Percentiles rank a stretch among this genome's conserved stretches.
These are phyloP conservation scores for Drosophila pandora DNA, from an alignment of 1,140 invertebrate species.

Conservation along the genomic window DNA sequence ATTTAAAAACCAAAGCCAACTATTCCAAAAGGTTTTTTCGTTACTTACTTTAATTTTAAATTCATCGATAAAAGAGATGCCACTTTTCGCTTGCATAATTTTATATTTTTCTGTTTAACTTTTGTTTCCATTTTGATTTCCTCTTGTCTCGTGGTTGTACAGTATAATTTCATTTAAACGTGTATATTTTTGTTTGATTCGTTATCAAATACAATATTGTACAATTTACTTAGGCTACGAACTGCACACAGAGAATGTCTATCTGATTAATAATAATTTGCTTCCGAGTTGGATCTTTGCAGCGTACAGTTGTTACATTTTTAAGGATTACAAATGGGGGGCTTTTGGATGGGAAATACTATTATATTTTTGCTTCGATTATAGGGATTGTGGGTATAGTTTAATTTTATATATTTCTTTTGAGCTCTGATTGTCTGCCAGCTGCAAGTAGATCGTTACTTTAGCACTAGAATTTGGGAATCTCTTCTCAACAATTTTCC, in stretches of 20 bases:
- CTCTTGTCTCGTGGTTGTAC: constrained; percentile 3
- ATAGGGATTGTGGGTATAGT: constrained; percentile 11
- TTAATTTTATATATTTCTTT: constrained; percentile 43
- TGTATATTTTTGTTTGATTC: constrained; percentile 14
- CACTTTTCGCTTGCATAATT: constrained; percentile 10
- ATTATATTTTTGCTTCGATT: constrained; percentile 13
- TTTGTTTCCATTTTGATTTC: constrained; percentile 53
- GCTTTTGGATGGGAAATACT: constrained; percentile 14
- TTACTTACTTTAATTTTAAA: not conserved
- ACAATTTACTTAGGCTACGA: constrained; percentile 38
- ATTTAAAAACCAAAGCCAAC: not conserved
- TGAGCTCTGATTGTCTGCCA: constrained; percentile 79
- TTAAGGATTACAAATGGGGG: constrained; percentile 19
- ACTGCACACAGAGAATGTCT: constrained; percentile 35
- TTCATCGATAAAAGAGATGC: not conserved
- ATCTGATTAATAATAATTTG: constrained; percentile 35
- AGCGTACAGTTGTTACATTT: constrained; percentile 36
- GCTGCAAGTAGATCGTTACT: constrained; percentile 64
- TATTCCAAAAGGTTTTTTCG: too few relatives aligned
- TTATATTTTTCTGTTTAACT: constrained; percentile 54
- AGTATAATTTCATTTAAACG: constrained; percentile 36
- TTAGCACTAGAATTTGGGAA: constrained; percentile 9
- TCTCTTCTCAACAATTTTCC: constrained; percentile 11
- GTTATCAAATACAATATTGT: constrained; percentile 47
- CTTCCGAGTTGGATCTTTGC: constrained; percentile 42